A percentile compares a stretch with the other conserved stretches of the same genome.
Evolutionary conservation across 2,888 invertebrate species (phyloP).

Genomic region (Encarsia formosa): DNA sequence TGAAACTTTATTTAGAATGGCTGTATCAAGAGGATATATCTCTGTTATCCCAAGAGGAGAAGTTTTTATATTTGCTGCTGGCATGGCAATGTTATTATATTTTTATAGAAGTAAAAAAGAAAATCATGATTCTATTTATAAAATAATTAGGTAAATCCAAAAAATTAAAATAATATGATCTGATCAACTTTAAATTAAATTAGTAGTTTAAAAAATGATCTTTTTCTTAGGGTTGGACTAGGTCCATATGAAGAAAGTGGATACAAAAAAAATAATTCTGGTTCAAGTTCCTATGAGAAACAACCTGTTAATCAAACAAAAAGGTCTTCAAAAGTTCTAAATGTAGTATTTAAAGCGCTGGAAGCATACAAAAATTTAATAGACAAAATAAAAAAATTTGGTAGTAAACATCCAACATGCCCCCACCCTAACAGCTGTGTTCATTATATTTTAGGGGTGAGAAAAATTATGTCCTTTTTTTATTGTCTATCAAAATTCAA

Average conservation of each 20-base stretch:
- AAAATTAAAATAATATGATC: neutral
- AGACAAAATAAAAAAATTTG: conserved; percentile 47
- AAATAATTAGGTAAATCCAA: conserved; percentile 55
- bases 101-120: conserved; percentile 58
- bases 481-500: neutral
- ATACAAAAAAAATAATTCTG: conserved; percentile 30
- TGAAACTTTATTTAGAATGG: conserved; percentile 73
- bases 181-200: neutral
- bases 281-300: conserved; percentile 19
- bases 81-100: conserved; percentile 59
- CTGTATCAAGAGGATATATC: conserved; percentile 61
- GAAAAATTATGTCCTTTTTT: conserved; percentile 17
- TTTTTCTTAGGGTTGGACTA: conserved; percentile 55
- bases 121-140: conserved; percentile 59
- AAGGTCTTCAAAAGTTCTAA: conserved; percentile 39
- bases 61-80: conserved; percentile 63
- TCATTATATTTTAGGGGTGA: conserved; percentile 57
- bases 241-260: conserved; percentile 60
- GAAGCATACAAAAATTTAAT: conserved; percentile 51
- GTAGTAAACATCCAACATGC: conserved; percentile 48
- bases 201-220: neutral
- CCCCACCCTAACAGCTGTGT: conserved; percentile 63
- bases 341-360: conserved; percentile 49
- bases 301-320: conserved; percentile 21
- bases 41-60: conserved; percentile 62